Conservation (phyloP, 2,797 vertebrate genomes). For the Platyrinchus mystaceus region DNA sequence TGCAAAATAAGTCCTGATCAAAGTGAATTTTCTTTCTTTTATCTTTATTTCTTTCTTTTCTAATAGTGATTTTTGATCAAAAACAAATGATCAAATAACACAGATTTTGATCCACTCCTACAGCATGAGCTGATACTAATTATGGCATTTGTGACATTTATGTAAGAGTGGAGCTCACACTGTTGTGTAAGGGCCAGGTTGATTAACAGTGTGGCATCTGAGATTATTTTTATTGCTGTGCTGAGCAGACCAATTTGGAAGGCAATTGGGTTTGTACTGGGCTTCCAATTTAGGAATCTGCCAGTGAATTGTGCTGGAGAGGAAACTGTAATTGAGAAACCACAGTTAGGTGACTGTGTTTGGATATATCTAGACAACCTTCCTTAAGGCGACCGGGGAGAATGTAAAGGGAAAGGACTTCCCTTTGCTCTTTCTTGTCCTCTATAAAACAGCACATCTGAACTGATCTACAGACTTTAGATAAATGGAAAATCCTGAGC, state of each 20-base stretch:
- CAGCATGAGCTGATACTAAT: slow-evolving; percentile 35
- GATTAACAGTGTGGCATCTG: background rate
- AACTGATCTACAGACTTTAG: background rate
- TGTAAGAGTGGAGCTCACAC: background rate
- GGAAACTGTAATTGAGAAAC: background rate
- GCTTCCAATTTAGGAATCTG: background rate
- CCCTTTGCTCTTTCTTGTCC: background rate
- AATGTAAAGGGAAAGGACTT: background rate
- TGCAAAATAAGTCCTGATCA: slow-evolving; percentile 55
- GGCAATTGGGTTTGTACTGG: background rate
- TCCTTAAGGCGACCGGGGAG: background rate
- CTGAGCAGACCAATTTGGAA: background rate
- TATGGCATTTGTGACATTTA: background rate
- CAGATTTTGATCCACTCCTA: slow-evolving; percentile 21
- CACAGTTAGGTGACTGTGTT: background rate
- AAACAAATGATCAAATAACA: slow-evolving; percentile 61
- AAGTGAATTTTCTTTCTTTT: slow-evolving; percentile 61
- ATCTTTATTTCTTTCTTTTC: slow-evolving; percentile 19
- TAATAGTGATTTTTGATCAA: slow-evolving; percentile 1
- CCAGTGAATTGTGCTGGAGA: background rate
- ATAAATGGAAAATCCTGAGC: background rate
- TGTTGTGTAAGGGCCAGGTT: background rate
- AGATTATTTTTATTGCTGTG: background rate
- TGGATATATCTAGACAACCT: background rate
- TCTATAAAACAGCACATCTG: background rate